Percentiles rank a stretch among this genome's conserved stretches.
phyloP scores from a whole-genome alignment of 2,113 vertebrate species.

The Paramisgurnus dabryanus region DNA sequence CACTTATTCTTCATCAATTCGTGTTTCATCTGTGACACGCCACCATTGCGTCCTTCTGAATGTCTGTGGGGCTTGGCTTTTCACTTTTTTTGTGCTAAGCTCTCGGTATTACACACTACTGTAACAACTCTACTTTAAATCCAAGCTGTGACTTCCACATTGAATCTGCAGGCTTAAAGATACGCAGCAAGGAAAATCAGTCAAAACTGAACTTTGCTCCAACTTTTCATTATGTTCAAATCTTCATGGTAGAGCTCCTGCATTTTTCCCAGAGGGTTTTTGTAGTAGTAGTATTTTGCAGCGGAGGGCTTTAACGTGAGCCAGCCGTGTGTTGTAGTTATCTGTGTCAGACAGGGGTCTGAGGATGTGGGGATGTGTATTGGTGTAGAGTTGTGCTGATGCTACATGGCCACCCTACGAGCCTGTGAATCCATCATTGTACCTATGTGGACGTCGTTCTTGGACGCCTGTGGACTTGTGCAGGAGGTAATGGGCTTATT shows the following conservation, averaged over 20 bases:
- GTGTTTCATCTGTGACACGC: conserved; percentile 25
- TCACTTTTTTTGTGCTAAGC: conserved; percentile 50
- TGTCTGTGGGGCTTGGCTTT: conserved; percentile 43
- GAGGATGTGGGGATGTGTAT: conserved; percentile 43
- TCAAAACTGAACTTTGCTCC: conserved; percentile 58
- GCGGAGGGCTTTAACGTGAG: conserved; percentile 44
- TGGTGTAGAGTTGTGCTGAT: conserved; percentile 56
- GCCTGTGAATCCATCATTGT: conserved; percentile 52
- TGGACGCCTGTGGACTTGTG: conserved; percentile 53
- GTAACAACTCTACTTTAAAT: conserved; percentile 57
- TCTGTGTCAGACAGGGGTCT: conserved; percentile 25
- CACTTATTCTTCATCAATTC: conserved; percentile 39
- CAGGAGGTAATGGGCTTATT: conserved; percentile 63
- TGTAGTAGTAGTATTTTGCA: conserved; percentile 48
- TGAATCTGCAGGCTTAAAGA: conserved; percentile 58
- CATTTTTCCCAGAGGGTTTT: conserved; percentile 56
- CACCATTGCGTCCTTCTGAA: conserved; percentile 35
- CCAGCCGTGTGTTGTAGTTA: conserved; percentile 29
- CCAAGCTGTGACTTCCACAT: conserved; percentile 60
- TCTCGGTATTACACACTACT: conserved; percentile 46
- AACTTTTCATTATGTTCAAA: conserved; percentile 64
- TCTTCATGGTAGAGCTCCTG: conserved; percentile 57
- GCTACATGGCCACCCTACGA: neutral
- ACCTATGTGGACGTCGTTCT: conserved; percentile 57
- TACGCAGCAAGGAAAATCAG: conserved; percentile 60